A percentile compares a stretch with the other conserved stretches of the same genome.
Conservation (phyloP, 2,797 vertebrate genomes). For the Gallinago solitaria region DNA sequence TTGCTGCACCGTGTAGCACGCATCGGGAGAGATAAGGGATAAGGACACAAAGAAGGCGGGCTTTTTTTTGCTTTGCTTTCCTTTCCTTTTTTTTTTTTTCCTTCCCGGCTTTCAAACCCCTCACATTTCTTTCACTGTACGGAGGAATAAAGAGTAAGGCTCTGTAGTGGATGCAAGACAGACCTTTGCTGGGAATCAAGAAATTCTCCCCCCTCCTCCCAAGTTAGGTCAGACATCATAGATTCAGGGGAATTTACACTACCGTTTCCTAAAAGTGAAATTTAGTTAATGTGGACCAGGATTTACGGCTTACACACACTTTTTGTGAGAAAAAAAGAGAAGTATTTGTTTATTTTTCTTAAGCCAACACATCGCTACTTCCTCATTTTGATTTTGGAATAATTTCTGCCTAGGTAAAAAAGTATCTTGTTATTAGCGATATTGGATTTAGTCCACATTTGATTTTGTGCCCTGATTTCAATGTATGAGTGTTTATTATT, state of each 20-base stretch:
- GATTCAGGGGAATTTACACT: neutral
- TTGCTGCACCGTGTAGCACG: conserved; percentile 61
- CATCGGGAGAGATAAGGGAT: conserved; percentile 70
- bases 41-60: conserved; percentile 64
- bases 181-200: conserved; percentile 11
- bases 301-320: neutral
- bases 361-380: neutral
- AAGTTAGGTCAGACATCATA: neutral
- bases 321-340: neutral
- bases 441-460: neutral
- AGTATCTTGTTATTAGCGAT: neutral
- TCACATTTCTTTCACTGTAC: conserved; percentile 59
- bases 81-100: neutral
- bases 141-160: conserved; percentile 46
- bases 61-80: neutral
- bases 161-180: conserved; percentile 25
- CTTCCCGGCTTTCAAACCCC: conserved; percentile 4
- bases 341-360: neutral
- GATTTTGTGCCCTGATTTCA: neutral
- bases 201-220: neutral
- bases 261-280: conserved; percentile 22
- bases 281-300: neutral
- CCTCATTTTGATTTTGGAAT: neutral
- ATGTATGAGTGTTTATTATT: neutral
- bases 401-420: neutral